Base-by-base conservation (phyloP, 2,888 invertebrate species). In the Pemphredon lugubris region DNA sequence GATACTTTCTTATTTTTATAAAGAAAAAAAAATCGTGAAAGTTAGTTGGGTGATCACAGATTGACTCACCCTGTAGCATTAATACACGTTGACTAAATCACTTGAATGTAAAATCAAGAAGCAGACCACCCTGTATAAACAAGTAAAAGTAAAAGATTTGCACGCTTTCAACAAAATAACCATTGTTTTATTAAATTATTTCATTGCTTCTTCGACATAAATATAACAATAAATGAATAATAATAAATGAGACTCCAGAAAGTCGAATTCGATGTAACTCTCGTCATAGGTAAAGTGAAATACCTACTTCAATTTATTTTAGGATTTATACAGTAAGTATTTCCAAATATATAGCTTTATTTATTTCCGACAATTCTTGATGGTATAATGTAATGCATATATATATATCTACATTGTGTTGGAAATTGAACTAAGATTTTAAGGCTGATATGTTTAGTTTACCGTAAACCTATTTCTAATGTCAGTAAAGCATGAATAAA, bases 111-210 rank as follows among this genome's bases (percentile, higher is more conserved):
- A n/a, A n/a, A n/a, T n/a, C n/a, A 21, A 40, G 14, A 42, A 34
- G 9, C 47, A 57, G 65, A 71, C 72, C 72, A 71, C 60, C 71
- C 72, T 73, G 72, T 73, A 73, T 4, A 47, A 51, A 54, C 45
- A 72, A 63, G 42, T 72, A 37, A 57, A 21, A 2, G 34, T 34
- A 4, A 4, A 34, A 34, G 3, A 34, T 34, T 11, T 34, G n/a
- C n/a, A 9, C 9, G 11, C 9, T 4, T 34, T 11, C n/a, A 11
- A n/a, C 2, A 11, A 57, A 65, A 57, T 55, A 39, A n/a, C n/a
- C n/a, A n/a, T n/a, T 30, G 11, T 53, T 18, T 44, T 2, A 30
- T 51, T 39, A 18, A 32, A 71, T 53, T 14, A 9, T 57, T 30
- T 7, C 20, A 39, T 6, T 53, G 21, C 21, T 30, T 57, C 14